Percentiles rank a stretch among this genome's conserved stretches.
Evolutionary conservation across 2,797 vertebrate species (phyloP).

Genomic region (Sternotherus odoratus): DNA sequence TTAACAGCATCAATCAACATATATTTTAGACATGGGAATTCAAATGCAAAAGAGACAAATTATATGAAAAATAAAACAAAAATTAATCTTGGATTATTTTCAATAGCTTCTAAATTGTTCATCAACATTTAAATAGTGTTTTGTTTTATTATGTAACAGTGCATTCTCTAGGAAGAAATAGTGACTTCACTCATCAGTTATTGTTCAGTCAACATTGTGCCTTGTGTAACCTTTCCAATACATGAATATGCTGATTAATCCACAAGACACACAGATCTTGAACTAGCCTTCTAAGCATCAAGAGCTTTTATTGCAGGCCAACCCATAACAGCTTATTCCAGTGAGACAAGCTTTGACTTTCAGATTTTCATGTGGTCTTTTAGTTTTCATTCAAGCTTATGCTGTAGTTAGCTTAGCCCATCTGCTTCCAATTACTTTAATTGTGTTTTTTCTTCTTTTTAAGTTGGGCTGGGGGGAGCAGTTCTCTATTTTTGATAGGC

Average conservation of each 20-base stretch:
- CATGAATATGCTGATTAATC: conserved; percentile 75
- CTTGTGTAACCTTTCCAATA: conserved; percentile 67
- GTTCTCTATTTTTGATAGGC: conserved; percentile 2
- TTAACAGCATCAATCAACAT: conserved; percentile 70
- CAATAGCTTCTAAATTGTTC: conserved; percentile 75
- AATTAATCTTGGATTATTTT: conserved; percentile 54
- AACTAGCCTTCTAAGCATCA: conserved; percentile 69
- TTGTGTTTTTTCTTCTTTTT: conserved; percentile 13
- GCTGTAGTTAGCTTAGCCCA: conserved; percentile 35
- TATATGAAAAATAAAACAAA: conserved; percentile 44
- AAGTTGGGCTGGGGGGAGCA: neutral
- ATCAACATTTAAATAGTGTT: conserved; percentile 70
- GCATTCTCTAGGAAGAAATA: conserved; percentile 48
- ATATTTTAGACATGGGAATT: conserved; percentile 71
- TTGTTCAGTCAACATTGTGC: conserved; percentile 61
- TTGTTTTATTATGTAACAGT: conserved; percentile 71
- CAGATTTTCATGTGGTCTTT: conserved; percentile 53
- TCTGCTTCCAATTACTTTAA: conserved; percentile 58
- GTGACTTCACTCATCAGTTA: conserved; percentile 61
- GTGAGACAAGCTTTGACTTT: conserved; percentile 62
- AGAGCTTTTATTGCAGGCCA: conserved; percentile 57
- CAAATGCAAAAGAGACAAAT: conserved; percentile 65
- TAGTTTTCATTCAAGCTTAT: conserved; percentile 26
- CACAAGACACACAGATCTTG: conserved; percentile 49
- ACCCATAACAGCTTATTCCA: neutral